Percentiles rank a stretch among this genome's conserved stretches.
Evolutionary conservation across 2,797 vertebrate genomes (phyloP).

Genomic region (Malurus leucopterus): DNA sequence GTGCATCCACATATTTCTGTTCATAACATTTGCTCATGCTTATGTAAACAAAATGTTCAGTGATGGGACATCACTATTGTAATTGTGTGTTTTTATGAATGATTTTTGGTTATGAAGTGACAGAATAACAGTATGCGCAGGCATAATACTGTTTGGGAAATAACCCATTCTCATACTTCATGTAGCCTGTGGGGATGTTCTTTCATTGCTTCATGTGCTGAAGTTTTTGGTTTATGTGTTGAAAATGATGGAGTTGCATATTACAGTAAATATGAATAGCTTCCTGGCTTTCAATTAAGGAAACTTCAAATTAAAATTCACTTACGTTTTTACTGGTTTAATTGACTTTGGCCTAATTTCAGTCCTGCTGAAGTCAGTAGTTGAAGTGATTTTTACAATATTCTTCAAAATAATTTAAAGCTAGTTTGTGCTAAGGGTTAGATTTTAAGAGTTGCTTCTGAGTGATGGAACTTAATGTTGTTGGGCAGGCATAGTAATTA

Average conservation of each 20-base stretch:
- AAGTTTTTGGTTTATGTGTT: background rate
- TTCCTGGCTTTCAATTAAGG: background rate
- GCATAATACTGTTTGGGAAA: background rate
- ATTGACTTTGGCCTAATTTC: background rate
- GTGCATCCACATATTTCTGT: background rate
- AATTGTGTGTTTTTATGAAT: background rate
- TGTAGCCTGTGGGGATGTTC: background rate
- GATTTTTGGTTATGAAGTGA: background rate
- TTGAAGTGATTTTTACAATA: background rate
- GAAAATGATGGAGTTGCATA: background rate
- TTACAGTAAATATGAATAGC: background rate
- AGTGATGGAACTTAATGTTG: background rate
- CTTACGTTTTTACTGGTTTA: background rate
- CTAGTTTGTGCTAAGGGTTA: background rate
- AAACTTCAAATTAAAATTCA: background rate
- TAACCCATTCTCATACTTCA: background rate
- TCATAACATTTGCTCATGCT: background rate
- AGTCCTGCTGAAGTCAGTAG: background rate
- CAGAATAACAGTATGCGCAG: background rate
- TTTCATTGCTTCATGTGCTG: background rate
- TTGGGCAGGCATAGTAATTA: background rate
- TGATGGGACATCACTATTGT: background rate
- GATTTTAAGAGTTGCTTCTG: background rate
- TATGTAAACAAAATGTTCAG: background rate
- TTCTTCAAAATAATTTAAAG: background rate